Evolutionary conservation across 2,113 vertebrate species (phyloP).

Genomic region (Tonatia bakeri): DNA sequence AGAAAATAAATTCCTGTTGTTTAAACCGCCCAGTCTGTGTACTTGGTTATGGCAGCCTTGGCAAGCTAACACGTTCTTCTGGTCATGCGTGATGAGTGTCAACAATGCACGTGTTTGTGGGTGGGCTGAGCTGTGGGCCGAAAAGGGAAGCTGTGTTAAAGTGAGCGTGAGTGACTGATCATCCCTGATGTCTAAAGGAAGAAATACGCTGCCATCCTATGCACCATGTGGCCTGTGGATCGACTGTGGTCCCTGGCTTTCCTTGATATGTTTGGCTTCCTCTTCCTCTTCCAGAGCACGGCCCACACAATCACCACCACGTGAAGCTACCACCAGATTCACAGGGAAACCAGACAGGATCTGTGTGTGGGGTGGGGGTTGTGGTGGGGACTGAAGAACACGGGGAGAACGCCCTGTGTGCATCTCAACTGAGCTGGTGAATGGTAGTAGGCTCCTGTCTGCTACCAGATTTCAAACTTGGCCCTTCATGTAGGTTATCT

Average conservation of each 20-base stretch:
- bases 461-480: not conserved
- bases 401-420: fast-evolving
- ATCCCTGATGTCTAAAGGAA: not conserved
- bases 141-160: not conserved
- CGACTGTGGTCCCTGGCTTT: not conserved
- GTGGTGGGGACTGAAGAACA: not conserved
- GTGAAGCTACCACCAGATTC: not conserved
- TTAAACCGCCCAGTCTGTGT: not conserved
- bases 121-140: not conserved
- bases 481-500: not conserved
- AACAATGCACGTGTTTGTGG: not conserved
- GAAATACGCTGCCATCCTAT: not conserved
- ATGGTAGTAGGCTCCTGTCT: not conserved
- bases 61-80: not conserved
- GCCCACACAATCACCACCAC: not conserved
- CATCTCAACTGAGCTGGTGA: fast-evolving
- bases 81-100: not conserved
- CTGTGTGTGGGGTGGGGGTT: fast-evolving
- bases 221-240: fast-evolving
- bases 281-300: not conserved
- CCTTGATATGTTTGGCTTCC: not conserved
- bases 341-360: not conserved
- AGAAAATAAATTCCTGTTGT: not conserved
- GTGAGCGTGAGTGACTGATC: not conserved
- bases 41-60: not conserved